A percentile compares a stretch with the other conserved stretches of the same genome.
Conservation (phyloP, 2,113 vertebrate genomes). For the Vanacampus margaritifer region DNA sequence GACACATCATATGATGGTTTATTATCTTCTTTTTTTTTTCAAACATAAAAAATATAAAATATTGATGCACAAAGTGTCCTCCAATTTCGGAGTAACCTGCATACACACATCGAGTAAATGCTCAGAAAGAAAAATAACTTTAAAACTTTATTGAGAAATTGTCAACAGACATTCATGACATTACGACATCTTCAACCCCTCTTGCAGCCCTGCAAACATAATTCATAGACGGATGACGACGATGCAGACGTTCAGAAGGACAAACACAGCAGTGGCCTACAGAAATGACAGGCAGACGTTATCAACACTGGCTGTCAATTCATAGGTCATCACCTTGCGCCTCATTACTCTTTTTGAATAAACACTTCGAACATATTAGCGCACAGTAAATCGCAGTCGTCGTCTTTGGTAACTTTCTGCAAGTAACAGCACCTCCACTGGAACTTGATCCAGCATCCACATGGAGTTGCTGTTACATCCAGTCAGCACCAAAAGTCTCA, state of each 20-base stretch:
- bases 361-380: not conserved
- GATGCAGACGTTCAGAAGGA: constrained; percentile 34
- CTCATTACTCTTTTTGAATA: constrained; percentile 29
- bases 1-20: too few relatives aligned
- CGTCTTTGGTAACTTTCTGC: constrained; percentile 54
- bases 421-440: constrained; percentile 80
- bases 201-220: not conserved
- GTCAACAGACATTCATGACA: not conserved
- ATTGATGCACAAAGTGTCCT: not conserved
- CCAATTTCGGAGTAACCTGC: not conserved
- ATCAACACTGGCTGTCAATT: constrained; percentile 79
- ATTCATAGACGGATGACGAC: not conserved
- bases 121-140: not conserved
- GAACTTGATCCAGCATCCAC: constrained; percentile 71
- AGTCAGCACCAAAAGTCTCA: constrained; percentile 53
- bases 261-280: constrained; percentile 77
- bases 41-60: not conserved
- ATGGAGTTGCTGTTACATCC: constrained; percentile 84
- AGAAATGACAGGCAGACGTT: constrained; percentile 79
- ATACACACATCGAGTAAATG: not conserved
- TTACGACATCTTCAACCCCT: not conserved
- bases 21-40: too few relatives aligned
- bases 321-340: constrained; percentile 79
- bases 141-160: not conserved
- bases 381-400: not conserved